These are phyloP conservation scores for Enteromius thamalakanensis DNA, from an alignment of 2,797 vertebrate genomes.

Conservation along the genomic window DNA sequence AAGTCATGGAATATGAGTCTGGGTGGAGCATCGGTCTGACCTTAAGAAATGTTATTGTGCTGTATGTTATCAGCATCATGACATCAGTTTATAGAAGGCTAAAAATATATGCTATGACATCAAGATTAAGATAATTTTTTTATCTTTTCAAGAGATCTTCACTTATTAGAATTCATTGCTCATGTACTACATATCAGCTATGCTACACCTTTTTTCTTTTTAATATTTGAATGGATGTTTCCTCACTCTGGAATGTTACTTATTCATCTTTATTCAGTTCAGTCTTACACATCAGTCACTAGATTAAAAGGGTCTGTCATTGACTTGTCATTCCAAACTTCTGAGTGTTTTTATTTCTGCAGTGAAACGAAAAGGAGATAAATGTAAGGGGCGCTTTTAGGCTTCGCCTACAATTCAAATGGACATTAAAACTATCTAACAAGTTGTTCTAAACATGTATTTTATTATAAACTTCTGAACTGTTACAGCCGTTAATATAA, in stretches of 20 bases:
- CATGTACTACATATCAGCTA: background rate
- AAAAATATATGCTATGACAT: background rate
- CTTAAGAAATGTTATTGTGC: background rate
- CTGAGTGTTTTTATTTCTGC: background rate
- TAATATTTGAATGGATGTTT: background rate
- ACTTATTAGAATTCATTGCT: background rate
- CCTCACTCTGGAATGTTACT: background rate
- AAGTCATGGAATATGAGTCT: slow-evolving; percentile 13
- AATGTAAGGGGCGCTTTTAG: background rate
- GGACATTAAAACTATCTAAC: too few species aligned
- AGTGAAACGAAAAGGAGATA: background rate
- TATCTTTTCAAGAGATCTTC: background rate
- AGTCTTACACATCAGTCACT: background rate
- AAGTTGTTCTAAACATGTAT: background rate
- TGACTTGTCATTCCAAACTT: background rate
- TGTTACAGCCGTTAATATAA: background rate
- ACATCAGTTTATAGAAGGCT: background rate
- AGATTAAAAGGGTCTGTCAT: background rate
- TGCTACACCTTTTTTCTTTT: background rate
- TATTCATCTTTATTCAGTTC: background rate
- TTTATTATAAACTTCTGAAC: too few species aligned
- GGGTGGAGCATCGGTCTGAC: slow-evolving; percentile 9
- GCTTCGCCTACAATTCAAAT: background rate
- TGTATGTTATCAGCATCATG: background rate
- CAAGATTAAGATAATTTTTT: background rate